Conservation (phyloP, 2,888 invertebrate species). For the Leucania comma region DNA sequence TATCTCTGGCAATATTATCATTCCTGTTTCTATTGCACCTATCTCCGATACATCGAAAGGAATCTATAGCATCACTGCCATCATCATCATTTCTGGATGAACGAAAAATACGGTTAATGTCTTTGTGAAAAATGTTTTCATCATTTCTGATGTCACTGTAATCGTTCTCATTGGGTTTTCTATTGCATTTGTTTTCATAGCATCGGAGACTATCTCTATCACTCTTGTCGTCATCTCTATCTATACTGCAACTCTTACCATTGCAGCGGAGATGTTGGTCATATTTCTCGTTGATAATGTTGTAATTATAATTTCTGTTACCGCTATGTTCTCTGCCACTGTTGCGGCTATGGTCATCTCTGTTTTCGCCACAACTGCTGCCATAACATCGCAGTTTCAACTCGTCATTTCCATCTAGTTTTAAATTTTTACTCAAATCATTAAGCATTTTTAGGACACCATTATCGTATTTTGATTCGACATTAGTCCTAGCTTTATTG, state of each 20-base stretch:
- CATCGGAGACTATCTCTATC: slow-evolving; percentile 9
- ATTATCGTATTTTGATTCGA: not conserved
- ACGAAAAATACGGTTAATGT: too few relatives aligned
- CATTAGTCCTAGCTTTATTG: not conserved
- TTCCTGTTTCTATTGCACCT: not conserved
- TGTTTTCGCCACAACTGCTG: not conserved
- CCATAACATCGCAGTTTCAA: slow-evolving; percentile 1
- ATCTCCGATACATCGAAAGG: slow-evolving; percentile 13
- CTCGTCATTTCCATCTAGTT: not conserved
- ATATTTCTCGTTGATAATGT: slow-evolving; percentile 11
- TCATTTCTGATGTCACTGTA: too few relatives aligned
- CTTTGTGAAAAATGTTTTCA: too few relatives aligned
- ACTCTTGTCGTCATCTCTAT: not conserved
- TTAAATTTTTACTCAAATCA: slow-evolving; percentile 8
- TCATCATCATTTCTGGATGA: not conserved
- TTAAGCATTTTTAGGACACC: slow-evolving; percentile 24
- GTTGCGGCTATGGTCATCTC: not conserved
- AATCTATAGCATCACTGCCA: not conserved
- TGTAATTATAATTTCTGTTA: slow-evolving; percentile 27
- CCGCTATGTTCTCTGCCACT: not conserved
- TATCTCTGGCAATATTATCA: not conserved
- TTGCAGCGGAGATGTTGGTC: slow-evolving; percentile 20
- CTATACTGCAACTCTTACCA: slow-evolving; percentile 9
- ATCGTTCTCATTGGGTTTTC: not conserved
- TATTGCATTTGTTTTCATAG: slow-evolving; percentile 23